phyloP scores from a whole-genome alignment of 2,113 vertebrate species.

The Scalopus aquaticus region DNA sequence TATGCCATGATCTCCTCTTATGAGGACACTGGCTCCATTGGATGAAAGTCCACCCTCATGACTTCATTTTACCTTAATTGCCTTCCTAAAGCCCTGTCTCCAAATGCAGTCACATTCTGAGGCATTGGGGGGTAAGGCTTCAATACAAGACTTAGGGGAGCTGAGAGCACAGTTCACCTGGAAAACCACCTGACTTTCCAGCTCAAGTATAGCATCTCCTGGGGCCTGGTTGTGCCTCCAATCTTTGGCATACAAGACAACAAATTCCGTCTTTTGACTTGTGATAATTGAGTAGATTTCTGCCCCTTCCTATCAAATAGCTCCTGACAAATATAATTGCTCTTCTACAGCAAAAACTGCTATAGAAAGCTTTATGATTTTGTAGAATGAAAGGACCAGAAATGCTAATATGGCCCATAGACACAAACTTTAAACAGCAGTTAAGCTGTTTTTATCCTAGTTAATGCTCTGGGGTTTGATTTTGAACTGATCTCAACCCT shows the following conservation, averaged over 20 bases:
- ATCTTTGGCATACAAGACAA: neutral
- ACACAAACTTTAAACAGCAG: neutral
- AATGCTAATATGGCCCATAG: neutral
- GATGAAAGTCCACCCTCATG: no score
- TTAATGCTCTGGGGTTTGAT: neutral
- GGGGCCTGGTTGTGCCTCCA: neutral
- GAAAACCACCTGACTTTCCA: neutral
- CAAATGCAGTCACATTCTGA: no score
- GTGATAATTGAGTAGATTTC: neutral
- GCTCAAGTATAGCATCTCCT: neutral
- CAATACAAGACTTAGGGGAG: no score
- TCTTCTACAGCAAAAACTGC: neutral
- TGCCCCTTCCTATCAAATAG: neutral
- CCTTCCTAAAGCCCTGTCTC: no score
- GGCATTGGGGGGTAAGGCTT: no score
- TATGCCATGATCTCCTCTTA: neutral
- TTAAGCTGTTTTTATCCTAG: neutral
- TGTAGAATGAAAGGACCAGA: neutral
- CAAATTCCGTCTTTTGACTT: neutral
- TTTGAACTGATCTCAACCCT: neutral
- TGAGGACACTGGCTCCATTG: neutral
- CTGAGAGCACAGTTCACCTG: neutral
- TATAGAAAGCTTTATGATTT: neutral
- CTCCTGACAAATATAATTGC: neutral
- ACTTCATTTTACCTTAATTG: no score